Evolutionary conservation across 2,888 invertebrate genomes (phyloP).

Genomic region (Drosophila quinaria): DNA sequence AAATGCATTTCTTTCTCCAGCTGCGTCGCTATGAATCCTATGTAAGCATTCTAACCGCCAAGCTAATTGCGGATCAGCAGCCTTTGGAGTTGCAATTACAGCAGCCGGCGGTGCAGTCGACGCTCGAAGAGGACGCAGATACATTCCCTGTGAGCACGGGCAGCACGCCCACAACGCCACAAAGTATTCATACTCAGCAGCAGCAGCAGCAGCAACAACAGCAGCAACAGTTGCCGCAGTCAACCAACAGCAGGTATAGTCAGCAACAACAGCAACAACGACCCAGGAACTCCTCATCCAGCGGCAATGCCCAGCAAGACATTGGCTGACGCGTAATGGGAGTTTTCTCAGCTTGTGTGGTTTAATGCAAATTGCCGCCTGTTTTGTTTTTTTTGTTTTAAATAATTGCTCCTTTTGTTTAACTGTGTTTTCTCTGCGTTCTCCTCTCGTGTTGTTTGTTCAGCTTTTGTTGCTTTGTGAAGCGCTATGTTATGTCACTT

Average conservation of each 20-base stretch:
- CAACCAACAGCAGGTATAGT: constrained; percentile 74
- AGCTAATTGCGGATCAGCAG: constrained; percentile 86
- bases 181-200: constrained; percentile 78
- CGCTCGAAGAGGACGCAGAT: constrained; percentile 79
- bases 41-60: constrained; percentile 91
- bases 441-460: constrained; percentile 27
- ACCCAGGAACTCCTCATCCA: constrained; percentile 66
- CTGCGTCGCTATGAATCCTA: constrained; percentile 94
- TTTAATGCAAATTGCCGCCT: constrained; percentile 85
- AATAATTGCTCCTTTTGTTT: constrained; percentile 23
- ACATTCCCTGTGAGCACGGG: constrained; percentile 74
- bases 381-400: background rate
- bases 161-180: constrained; percentile 74
- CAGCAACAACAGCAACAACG: constrained; percentile 54
- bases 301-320: constrained; percentile 86
- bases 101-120: constrained; percentile 48
- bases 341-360: constrained; percentile 93
- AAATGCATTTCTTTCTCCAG: constrained; percentile 85
- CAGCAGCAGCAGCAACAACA: constrained; percentile 56
- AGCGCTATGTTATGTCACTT: constrained; percentile 6
- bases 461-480: constrained; percentile 39
- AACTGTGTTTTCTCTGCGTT: constrained; percentile 2
- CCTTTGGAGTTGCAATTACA: constrained; percentile 79
- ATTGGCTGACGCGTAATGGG: constrained; percentile 93
- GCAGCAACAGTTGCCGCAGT: constrained; percentile 58